phyloP scores from a whole-genome alignment of 1,140 invertebrate species.

The Pectinophora gossypiella region DNA sequence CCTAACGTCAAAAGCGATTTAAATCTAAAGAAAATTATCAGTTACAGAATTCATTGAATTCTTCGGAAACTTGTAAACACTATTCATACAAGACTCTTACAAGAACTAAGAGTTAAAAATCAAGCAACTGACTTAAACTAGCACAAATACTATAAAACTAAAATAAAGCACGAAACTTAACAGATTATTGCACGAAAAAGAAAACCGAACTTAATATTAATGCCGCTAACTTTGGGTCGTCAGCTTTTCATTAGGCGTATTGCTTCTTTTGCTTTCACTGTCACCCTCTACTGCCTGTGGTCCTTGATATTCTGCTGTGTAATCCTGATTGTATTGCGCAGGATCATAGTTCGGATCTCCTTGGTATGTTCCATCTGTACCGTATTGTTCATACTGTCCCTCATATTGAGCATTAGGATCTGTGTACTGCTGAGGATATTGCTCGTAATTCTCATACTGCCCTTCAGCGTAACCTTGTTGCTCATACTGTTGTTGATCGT shows the following conservation, averaged over 20 bases:
- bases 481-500: slow-evolving; percentile 29
- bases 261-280: slow-evolving; percentile 12
- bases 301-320: slow-evolving; percentile 15
- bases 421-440: slow-evolving; percentile 39
- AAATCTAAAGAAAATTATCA: no score
- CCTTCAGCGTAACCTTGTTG: slow-evolving; percentile 24
- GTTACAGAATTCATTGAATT: no score
- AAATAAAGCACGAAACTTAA: neutral
- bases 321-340: slow-evolving; percentile 22
- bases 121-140: no score
- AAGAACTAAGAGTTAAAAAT: no score
- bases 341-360: slow-evolving; percentile 40
- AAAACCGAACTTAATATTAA: neutral
- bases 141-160: neutral
- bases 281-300: neutral
- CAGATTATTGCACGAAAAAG: neutral
- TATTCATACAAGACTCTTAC: no score
- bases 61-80: no score
- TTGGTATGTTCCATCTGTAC: slow-evolving; percentile 42
- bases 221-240: slow-evolving; percentile 30
- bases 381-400: slow-evolving; percentile 44
- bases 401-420: slow-evolving; percentile 31
- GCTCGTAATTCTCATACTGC: slow-evolving; percentile 50
- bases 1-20: no score
- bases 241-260: slow-evolving; percentile 19